These are phyloP conservation scores for Caenorhabditis macrosperma DNA, from an alignment of 2,888 invertebrate species.

Conservation along the genomic window DNA sequence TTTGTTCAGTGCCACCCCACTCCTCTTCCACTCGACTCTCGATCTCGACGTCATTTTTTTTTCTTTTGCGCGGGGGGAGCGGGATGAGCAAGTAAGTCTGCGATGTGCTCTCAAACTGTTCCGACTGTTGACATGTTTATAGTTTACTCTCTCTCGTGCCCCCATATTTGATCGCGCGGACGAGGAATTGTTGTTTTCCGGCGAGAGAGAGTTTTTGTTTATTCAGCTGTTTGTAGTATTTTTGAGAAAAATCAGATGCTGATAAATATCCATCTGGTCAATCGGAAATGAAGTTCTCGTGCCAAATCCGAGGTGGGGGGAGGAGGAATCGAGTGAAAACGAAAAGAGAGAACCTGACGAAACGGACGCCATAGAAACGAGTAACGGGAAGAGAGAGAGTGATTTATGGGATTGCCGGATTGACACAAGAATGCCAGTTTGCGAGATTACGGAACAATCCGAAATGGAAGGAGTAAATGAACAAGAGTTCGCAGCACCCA, in stretches of 20 bases:
- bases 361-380: neutral
- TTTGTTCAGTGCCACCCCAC: neutral
- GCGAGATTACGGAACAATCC: neutral
- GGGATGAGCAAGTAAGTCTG: neutral
- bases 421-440: neutral
- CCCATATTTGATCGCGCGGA: neutral
- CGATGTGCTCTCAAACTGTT: neutral
- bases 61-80: neutral
- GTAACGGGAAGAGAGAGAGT: neutral
- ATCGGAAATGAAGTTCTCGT: too few relatives aligned
- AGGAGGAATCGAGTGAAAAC: neutral
- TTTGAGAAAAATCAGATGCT: too few relatives aligned
- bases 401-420: neutral
- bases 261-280: too few relatives aligned
- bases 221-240: too few relatives aligned
- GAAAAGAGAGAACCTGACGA: neutral
- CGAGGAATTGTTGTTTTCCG: too few relatives aligned
- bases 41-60: neutral
- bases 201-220: too few relatives aligned
- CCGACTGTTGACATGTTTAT: neutral
- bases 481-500: too few relatives aligned
- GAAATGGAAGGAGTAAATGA: neutral
- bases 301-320: too few relatives aligned
- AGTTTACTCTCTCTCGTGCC: neutral
- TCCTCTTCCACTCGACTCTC: neutral